phyloP scores from a whole-genome alignment of 2,888 invertebrate species.

The Oscheius myriophilus region DNA sequence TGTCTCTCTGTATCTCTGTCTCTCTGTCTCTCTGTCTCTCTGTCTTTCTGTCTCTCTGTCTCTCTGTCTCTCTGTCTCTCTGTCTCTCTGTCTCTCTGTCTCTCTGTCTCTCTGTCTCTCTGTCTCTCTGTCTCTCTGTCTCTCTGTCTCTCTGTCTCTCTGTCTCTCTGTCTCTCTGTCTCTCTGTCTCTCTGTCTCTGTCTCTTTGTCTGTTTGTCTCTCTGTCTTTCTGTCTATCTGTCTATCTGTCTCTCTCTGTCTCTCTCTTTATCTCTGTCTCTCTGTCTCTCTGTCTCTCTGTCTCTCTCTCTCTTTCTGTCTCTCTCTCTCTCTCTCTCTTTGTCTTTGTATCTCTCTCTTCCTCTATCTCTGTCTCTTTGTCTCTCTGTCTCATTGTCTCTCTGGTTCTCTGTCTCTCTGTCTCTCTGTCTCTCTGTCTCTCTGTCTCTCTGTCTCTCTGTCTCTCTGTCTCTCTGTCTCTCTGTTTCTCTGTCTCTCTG shows the following conservation, averaged over 20 bases:
- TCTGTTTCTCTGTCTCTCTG: neutral
- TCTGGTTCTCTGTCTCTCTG: no score
- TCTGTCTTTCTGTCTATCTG: neutral
- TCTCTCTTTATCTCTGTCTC: no score
- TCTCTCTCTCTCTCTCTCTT: constrained; percentile 6
- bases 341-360: no score
- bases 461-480: constrained; percentile 1
- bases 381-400: no score
- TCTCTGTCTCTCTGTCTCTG: neutral
- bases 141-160: no score
- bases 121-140: no score
- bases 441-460: constrained; percentile 3
- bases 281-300: no score
- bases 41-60: neutral
- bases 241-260: no score
- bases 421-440: neutral
- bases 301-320: neutral
- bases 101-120: neutral
- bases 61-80: constrained; percentile 3
- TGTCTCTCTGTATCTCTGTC: no score
- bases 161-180: no score
- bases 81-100: constrained; percentile 2
- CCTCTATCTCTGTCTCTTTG: no score
- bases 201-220: neutral
- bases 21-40: no score